A percentile compares a stretch with the other conserved stretches of the same genome.
phyloP scores from a whole-genome alignment of 2,888 invertebrate species.

The Perizoma affinitatum region DNA sequence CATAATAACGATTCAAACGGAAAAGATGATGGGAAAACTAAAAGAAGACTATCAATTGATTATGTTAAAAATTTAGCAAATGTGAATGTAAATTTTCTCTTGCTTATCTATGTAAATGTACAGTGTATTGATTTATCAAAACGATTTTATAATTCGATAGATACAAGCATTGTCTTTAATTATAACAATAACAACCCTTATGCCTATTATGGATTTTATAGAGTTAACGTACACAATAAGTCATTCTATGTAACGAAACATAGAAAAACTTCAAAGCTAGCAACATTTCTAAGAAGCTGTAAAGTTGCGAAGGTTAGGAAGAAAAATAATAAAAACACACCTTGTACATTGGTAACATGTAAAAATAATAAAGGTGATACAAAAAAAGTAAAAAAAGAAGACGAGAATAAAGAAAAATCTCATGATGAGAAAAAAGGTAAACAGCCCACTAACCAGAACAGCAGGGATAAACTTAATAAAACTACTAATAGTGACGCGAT shows the following conservation, averaged over 20 bases:
- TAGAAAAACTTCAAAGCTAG: constrained; percentile 10
- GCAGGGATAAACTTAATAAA: constrained; percentile 1
- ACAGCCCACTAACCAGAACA: constrained; percentile 7
- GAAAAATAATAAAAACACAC: constrained; percentile 4
- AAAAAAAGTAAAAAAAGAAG: background rate
- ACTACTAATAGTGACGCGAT: background rate
- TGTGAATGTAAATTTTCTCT: background rate
- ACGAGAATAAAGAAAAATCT: constrained; percentile 2
- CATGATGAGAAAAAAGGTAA: constrained; percentile 2
- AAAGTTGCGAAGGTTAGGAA: constrained; percentile 17
- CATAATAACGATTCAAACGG: background rate
- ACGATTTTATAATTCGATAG: background rate
- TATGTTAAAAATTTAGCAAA: background rate
- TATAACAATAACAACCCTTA: background rate
- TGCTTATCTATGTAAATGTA: background rate
- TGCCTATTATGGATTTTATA: constrained; percentile 18
- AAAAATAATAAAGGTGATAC: constrained; percentile 3
- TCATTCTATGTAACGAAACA: constrained; percentile 13
- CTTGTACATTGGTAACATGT: background rate
- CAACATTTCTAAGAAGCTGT: constrained; percentile 17
- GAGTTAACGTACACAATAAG: constrained; percentile 7
- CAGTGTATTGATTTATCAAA: constrained; percentile 1
- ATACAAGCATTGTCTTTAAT: background rate
- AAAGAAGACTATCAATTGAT: background rate
- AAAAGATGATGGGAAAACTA: background rate